A percentile compares a stretch with the other conserved stretches of the same genome.
These are phyloP conservation scores for Ranitomeya variabilis DNA, from an alignment of 2,113 vertebrate species.

Conservation along the genomic window DNA sequence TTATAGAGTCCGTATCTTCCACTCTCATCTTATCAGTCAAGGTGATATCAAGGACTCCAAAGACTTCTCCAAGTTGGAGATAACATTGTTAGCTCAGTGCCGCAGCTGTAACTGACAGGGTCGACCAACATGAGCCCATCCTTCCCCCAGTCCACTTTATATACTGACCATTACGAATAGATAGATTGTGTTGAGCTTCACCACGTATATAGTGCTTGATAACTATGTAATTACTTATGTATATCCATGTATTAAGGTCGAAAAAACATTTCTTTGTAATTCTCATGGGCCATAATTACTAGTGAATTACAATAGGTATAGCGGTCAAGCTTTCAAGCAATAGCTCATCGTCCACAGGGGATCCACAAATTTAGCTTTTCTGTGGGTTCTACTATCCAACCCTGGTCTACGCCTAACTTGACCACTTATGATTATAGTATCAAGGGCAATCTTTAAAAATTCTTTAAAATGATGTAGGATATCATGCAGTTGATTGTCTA, in stretches of 20 bases:
- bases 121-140: slow-evolving; percentile 6
- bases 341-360: background rate
- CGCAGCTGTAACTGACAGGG: slow-evolving; percentile 31
- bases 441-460: background rate
- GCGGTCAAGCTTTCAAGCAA: background rate
- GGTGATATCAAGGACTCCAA: slow-evolving; percentile 56
- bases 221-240: background rate
- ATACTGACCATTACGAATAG: background rate
- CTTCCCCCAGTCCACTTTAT: slow-evolving; percentile 12
- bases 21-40: slow-evolving; percentile 59
- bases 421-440: background rate
- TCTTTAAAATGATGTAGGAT: background rate
- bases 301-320: too few relatives aligned
- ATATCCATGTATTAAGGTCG: background rate
- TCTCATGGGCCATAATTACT: too few relatives aligned
- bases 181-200: background rate
- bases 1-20: slow-evolving; percentile 17
- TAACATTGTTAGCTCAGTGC: slow-evolving; percentile 51
- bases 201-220: background rate
- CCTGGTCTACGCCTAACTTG: background rate
- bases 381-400: background rate
- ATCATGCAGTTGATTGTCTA: background rate
- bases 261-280: too few relatives aligned
- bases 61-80: slow-evolving; percentile 6
- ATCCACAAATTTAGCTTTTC: background rate